Evolutionary conservation across 2,888 invertebrate species (phyloP), one percentile per base, ranked within the genome.

Genomic region (Heteropelma amictum): DNA sequence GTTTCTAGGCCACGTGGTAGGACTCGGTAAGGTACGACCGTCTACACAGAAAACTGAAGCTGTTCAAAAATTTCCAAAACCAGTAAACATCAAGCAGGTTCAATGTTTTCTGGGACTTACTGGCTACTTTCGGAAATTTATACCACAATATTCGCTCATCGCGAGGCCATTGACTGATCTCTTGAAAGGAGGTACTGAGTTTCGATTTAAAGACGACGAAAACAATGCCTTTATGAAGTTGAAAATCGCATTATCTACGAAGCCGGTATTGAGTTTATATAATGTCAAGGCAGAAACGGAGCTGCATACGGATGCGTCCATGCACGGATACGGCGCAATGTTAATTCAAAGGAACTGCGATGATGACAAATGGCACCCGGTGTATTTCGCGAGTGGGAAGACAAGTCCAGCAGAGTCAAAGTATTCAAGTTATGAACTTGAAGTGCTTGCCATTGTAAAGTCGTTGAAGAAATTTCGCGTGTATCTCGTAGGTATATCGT

Each of bases 81-180:
- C 4, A 1, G 14, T 5, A 14, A 38, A 38, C 6, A 1, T 38
- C 4, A 12, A 14, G 14, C 38, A 38, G 3, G 2, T 38, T 4
- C 38, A 38, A 12, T 14, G 38, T 38, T 38, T 38, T 7, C 14
- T 38, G 1, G 38, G 38, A 3, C 14, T 38, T 1, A 38, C 14
- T 1, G 38, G 38, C 3, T 38, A 38, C 38, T 38, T 38, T 12
- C 3, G 38, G 14, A 38, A 38, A 3, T 38, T 38, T 3, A 38
- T 14, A 4, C 3, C 38, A 12, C 12, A 6, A 14, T 38, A 38
- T 2, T 38, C 38, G 4, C 38, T 38, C 14, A 38, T 38, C 38
- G 38, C 38, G 38, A 38, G 38, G 1, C 80, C 82, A 0, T 82
- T 83, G 38, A 38, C 38, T 4, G 14, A 38, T 38, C 14, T 38